These are phyloP conservation scores for Harpagoxenus sublaevis DNA, from an alignment of 2,888 invertebrate genomes.

Conservation along the genomic window DNA sequence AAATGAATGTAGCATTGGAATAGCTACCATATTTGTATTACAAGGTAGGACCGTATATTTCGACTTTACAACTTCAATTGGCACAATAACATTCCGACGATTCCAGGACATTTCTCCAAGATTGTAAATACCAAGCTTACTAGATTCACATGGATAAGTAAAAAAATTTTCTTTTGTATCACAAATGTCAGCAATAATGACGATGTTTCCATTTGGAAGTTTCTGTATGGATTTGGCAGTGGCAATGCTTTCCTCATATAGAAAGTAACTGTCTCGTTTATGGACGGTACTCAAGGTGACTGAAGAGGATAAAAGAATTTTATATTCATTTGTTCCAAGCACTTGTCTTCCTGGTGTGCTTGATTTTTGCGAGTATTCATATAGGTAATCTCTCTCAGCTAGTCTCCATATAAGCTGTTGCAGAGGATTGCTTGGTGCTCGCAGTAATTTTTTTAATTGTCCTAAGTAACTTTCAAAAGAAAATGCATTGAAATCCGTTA, in stretches of 20 bases:
- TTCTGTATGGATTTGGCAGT: background rate
- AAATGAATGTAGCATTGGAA: constrained; percentile 9
- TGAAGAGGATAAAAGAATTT: constrained; percentile 2
- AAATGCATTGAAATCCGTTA: background rate
- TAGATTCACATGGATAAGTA: background rate
- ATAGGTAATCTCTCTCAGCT: constrained; percentile 9
- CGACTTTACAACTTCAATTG: background rate
- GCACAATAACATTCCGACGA: background rate
- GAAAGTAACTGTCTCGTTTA: background rate
- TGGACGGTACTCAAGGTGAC: background rate
- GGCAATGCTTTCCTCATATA: constrained; percentile 4
- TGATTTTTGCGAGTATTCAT: background rate
- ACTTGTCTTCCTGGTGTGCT: background rate
- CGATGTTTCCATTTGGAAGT: background rate
- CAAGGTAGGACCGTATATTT: background rate
- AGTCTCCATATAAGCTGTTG: background rate
- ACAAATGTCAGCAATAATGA: constrained; percentile 3
- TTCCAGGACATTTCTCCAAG: background rate
- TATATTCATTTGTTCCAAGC: background rate
- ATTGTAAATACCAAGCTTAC: constrained; percentile 4
- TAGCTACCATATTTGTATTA: background rate
- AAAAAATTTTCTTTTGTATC: background rate
- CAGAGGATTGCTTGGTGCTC: background rate
- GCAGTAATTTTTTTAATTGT: constrained; percentile 5
- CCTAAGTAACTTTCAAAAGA: constrained; percentile 3